Base-by-base conservation (phyloP, 2,888 invertebrate species). In the Nomada lathburiana region DNA sequence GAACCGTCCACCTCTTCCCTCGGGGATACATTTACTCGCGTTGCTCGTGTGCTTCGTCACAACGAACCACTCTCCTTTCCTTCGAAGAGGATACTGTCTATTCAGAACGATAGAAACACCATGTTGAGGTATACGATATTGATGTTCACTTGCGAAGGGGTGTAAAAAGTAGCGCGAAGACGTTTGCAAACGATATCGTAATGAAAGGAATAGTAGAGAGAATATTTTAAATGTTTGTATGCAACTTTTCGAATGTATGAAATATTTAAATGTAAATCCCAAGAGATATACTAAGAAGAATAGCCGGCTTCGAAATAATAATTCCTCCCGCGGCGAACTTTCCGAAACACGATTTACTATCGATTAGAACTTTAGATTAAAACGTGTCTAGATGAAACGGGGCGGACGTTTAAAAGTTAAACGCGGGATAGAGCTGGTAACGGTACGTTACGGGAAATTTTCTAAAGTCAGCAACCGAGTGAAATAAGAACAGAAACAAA, bases 11-110 rank as follows among this genome's bases (percentile, higher is more conserved):
- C 65, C 74, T 73, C 26, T 65, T 76, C 59, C 69, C 67, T 63
- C 47, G 59, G 63, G 70, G 76, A 67, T 79, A 79, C 88, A 85
- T 89, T 88, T 88, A 82, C 83, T 86, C 85, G 82, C 86, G 80
- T 87, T 86, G 85, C 84, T 87, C 83, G 80, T 86, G 81, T 75
- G 82, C 69, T 59, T 80, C 50, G 53, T 59, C 53, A 86, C 84
- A 87, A 86, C 85, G 76, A 76, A 44, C 77, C 75, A 55, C 57
- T 53, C 67, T 78, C 59, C 62, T 29, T 52, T 50, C 64, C 73
- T 70, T 72, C 62, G 50, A 44, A 42, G 62, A 75, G 75, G 62
- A 67, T 29, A 47, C 53, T 44, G 26, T 52, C 67, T 26, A 75
- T 71, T 70, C 74, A 62, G 11, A 50, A 53, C 52, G n/a, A 62